A percentile compares a stretch with the other conserved stretches of the same genome.
Evolutionary conservation across 2,888 invertebrate species (phyloP).

Genomic region (Harpalus rubripes): DNA sequence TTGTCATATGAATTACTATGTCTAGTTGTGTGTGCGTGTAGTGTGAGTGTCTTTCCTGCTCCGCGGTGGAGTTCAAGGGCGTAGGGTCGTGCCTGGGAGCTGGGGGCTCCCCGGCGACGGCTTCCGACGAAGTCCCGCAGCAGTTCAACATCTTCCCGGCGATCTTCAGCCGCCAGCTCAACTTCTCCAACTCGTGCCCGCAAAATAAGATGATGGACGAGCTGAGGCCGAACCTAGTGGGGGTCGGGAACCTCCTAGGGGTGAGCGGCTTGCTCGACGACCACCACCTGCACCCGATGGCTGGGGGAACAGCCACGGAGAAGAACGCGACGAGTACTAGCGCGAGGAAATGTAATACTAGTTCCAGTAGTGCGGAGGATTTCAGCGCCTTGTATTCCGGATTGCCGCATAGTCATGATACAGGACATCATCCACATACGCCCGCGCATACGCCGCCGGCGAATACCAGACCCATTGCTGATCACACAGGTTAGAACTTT

Average conservation of each 20-base stretch:
- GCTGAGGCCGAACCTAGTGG: constrained; percentile 89
- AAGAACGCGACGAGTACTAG: constrained; percentile 74
- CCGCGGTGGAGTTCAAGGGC: constrained; percentile 91
- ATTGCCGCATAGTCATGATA: constrained; percentile 75
- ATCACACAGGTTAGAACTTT: constrained; percentile 75
- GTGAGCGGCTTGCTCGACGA: constrained; percentile 90
- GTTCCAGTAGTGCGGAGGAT: constrained; percentile 91
- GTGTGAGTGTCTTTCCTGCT: constrained; percentile 18
- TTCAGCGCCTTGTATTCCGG: constrained; percentile 91
- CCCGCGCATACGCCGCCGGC: constrained; percentile 86
- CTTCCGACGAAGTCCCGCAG: constrained; percentile 82
- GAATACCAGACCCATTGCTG: constrained; percentile 75
- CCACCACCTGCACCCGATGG: constrained; percentile 82
- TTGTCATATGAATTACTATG: background rate
- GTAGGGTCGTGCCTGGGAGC: constrained; percentile 84
- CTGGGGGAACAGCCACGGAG: constrained; percentile 73
- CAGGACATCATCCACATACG: constrained; percentile 80
- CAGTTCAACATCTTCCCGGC: constrained; percentile 96
- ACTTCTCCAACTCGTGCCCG: constrained; percentile 86
- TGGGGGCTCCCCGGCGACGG: constrained; percentile 80
- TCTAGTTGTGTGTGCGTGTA: constrained; percentile 16
- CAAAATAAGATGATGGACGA: constrained; percentile 93
- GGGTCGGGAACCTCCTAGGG: constrained; percentile 88
- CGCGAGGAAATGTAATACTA: constrained; percentile 87
- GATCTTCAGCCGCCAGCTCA: constrained; percentile 92